Percentiles rank a stretch among this genome's conserved stretches.
Conservation (phyloP, 2,888 invertebrate genomes). For the Limenitis camilla region DNA sequence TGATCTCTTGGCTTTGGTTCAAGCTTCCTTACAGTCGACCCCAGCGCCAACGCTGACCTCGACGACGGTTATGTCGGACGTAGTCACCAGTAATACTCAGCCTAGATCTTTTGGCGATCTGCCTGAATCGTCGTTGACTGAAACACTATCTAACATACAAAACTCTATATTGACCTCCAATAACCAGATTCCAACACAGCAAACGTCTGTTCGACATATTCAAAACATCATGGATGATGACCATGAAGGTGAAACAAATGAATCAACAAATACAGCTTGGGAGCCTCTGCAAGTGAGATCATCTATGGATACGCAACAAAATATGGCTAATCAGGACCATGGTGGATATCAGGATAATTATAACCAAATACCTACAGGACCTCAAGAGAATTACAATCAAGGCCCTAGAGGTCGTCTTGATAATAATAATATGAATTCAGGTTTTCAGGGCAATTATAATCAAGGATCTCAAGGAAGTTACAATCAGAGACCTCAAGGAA, state of each 20-base stretch:
- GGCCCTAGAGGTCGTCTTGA: constrained; percentile 3
- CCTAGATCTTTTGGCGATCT: constrained; percentile 58
- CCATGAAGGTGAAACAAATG: constrained; percentile 7
- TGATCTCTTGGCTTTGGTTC: constrained; percentile 55
- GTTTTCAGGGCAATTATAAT: constrained; percentile 3
- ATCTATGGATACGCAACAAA: constrained; percentile 4
- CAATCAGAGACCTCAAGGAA: constrained; percentile 6
- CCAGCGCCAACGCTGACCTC: constrained; percentile 25
- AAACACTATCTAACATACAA: not conserved
- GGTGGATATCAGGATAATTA: constrained; percentile 16
- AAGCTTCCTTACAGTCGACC: constrained; percentile 51
- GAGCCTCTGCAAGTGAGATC: constrained; percentile 13
- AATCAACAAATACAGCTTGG: constrained; percentile 7
- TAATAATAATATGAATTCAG: not conserved
- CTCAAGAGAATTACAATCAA: constrained; percentile 2
- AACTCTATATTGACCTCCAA: not conserved
- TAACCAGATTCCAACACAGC: constrained; percentile 5
- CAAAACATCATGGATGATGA: not conserved
- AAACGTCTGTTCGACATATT: not conserved
- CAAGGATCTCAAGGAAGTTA: constrained; percentile 3
- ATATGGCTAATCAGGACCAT: constrained; percentile 11
- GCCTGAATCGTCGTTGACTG: constrained; percentile 29
- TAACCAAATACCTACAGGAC: constrained; percentile 11
- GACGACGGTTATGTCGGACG: constrained; percentile 21
- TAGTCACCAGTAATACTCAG: constrained; percentile 42